Conservation (phyloP, 2,113 vertebrate species). For the human (Homo sapiens) region GRCh38 chr3:28067501-28068000, state of each 20-base stretch:
- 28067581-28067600: not conserved
- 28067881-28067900: not conserved
- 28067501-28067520: not conserved
- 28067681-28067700: not conserved
- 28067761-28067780: not conserved
- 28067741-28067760: not conserved
- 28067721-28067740: not conserved
- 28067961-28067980: not conserved
- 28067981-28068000: not conserved
- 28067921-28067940: not conserved
- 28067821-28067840: not conserved
- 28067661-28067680: not conserved
- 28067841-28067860: not conserved
- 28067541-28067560: conserved; percentile 16
- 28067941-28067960: not conserved
- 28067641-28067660: not conserved
- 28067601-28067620: not conserved
- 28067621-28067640: not conserved
- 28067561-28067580: not conserved
- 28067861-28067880: not conserved
- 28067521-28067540: not conserved
- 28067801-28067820: not conserved
- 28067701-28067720: not conserved
- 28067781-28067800: not conserved
- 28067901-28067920: not conserved